These are phyloP conservation scores for Pollenia griseotomentosa DNA, from an alignment of 2,888 invertebrate species.

Conservation along the genomic window DNA sequence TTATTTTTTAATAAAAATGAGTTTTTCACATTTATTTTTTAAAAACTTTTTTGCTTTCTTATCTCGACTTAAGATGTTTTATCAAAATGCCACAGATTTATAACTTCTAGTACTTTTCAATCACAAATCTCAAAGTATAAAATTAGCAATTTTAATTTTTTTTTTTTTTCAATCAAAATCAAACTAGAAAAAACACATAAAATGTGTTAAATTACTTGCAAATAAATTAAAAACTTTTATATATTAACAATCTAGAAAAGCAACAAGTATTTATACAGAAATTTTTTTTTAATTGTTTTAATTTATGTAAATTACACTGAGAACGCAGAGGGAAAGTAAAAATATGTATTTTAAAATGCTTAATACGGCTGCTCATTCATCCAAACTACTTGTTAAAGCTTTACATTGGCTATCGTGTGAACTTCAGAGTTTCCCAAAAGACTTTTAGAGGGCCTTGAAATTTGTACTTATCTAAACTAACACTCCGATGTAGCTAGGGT, in stretches of 20 bases:
- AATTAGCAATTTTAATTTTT: constrained; percentile 52
- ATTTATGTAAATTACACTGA: constrained; percentile 47
- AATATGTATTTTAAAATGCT: background rate
- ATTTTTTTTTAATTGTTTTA: constrained; percentile 55
- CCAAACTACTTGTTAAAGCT: background rate
- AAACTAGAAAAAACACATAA: background rate
- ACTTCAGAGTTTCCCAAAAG: background rate
- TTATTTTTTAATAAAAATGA: too few species aligned
- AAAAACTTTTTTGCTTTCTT: too few species aligned
- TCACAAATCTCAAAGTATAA: constrained; percentile 50
- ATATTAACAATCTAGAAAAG: background rate
- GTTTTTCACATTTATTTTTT: too few species aligned
- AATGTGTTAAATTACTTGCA: constrained; percentile 38
- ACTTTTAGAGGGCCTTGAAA: too few species aligned
- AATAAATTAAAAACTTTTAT: constrained; percentile 23
- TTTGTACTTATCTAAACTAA: too few species aligned
- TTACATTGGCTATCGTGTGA: background rate
- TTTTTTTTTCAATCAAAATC: background rate
- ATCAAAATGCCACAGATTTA: too few species aligned
- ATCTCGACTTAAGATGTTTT: too few species aligned
- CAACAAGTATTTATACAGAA: constrained; percentile 12
- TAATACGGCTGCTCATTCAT: background rate
- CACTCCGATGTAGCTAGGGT: too few species aligned
- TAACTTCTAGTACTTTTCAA: background rate
- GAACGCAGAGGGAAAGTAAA: constrained; percentile 7